Evolutionary conservation across 2,797 vertebrate species (phyloP).

Genomic region (Chelmon rostratus): DNA sequence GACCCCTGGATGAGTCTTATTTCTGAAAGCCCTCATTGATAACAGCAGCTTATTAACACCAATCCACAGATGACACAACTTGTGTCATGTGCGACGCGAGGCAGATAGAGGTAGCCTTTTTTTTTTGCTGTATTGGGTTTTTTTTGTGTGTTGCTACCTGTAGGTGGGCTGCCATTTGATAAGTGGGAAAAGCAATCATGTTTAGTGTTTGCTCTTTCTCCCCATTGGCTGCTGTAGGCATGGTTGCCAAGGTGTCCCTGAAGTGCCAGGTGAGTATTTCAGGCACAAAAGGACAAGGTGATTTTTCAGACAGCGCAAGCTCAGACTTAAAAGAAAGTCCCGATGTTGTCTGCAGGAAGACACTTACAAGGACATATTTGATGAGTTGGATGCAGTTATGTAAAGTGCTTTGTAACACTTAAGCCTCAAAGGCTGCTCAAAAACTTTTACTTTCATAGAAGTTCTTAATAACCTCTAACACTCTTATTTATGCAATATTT

Average conservation of each 20-base stretch:
- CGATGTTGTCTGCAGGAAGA: not conserved
- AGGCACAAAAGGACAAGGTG: slow-evolving; percentile 40
- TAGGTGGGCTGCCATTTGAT: slow-evolving; percentile 27
- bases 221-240: slow-evolving; percentile 37
- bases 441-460: not conserved
- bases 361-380: not conserved
- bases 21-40: not conserved
- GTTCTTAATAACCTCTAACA: not conserved
- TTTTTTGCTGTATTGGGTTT: not conserved
- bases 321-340: slow-evolving; percentile 10
- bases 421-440: not conserved
- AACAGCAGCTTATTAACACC: slow-evolving; percentile 29
- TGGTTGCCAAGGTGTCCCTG: slow-evolving; percentile 62
- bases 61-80: slow-evolving; percentile 13
- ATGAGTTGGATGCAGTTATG: not conserved
- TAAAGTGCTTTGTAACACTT: not conserved
- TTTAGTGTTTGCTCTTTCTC: slow-evolving; percentile 49
- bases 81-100: not conserved
- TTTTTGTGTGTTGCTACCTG: not conserved
- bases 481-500: not conserved
- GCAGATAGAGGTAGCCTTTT: slow-evolving; percentile 6
- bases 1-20: slow-evolving; percentile 10
- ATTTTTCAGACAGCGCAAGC: slow-evolving; percentile 37
- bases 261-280: slow-evolving; percentile 54
- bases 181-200: slow-evolving; percentile 42